Evolutionary conservation across 2,113 vertebrate genomes (phyloP).

Genomic region (Mungos mungo): DNA sequence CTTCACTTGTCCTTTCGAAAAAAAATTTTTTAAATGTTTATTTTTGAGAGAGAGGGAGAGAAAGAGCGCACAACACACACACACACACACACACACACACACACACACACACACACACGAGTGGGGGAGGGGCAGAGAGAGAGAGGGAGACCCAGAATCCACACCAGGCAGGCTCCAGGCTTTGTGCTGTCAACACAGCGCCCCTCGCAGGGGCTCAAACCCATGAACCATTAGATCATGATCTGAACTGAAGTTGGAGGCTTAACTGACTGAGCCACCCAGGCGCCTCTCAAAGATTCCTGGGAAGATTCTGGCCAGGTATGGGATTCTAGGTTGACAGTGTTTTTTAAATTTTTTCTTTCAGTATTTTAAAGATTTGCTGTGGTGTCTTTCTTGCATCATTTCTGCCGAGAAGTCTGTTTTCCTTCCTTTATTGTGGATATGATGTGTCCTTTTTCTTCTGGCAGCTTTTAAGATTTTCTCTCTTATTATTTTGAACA

Average conservation of each 20-base stretch:
- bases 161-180: too few relatives aligned
- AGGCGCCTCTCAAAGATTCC: neutral
- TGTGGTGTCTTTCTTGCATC: neutral
- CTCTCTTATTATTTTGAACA: neutral
- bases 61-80: too few relatives aligned
- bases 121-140: too few relatives aligned
- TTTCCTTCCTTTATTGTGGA: neutral
- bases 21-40: neutral
- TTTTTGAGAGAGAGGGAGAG: too few relatives aligned
- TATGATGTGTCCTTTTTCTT: neutral
- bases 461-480: neutral
- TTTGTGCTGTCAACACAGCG: too few relatives aligned
- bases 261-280: too few relatives aligned
- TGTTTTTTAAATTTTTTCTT: neutral
- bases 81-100: too few relatives aligned
- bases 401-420: neutral
- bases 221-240: too few relatives aligned
- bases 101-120: too few relatives aligned
- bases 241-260: too few relatives aligned
- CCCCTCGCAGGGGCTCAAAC: too few relatives aligned
- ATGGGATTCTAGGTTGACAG: neutral
- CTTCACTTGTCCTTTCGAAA: neutral
- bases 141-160: too few relatives aligned
- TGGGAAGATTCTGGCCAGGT: neutral
- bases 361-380: neutral